These are phyloP conservation scores for Dromiciops gliroides DNA, from an alignment of 2,113 vertebrate genomes.

Conservation along the genomic window DNA sequence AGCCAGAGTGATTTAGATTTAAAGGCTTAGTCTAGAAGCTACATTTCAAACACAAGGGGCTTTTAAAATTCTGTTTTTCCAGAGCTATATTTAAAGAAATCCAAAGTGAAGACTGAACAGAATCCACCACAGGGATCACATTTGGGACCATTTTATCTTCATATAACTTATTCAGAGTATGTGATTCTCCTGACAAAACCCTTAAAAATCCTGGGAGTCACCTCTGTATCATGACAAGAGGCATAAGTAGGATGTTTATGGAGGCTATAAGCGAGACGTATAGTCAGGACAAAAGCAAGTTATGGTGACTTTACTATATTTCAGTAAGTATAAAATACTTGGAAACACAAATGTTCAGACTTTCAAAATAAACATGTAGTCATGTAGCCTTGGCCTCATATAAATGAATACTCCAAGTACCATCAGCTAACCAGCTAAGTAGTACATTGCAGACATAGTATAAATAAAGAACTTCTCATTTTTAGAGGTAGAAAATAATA, in stretches of 20 bases:
- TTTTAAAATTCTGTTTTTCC: too few species aligned
- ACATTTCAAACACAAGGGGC: too few species aligned
- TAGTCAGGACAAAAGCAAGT: background rate
- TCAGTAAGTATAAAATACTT: background rate
- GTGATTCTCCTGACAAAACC: background rate
- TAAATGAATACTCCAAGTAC: background rate
- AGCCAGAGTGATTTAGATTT: too few species aligned
- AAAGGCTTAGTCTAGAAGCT: too few species aligned
- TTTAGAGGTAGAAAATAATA: background rate
- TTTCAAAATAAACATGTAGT: background rate
- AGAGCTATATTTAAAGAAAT: too few species aligned
- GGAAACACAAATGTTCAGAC: background rate
- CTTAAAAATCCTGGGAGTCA: background rate
- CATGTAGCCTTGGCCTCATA: rapidly evolving
- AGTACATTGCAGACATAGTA: rapidly evolving
- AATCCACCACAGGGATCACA: background rate
- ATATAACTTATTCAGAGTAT: background rate
- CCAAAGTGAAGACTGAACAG: too few species aligned
- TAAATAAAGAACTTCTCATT: background rate
- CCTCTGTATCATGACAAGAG: background rate
- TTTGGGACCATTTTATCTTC: background rate
- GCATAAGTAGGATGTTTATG: background rate
- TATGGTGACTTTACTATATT: background rate
- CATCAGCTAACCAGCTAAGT: background rate
- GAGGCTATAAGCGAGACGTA: background rate